These are phyloP conservation scores for Pedionomus torquatus DNA, from an alignment of 2,113 vertebrate species.

Conservation along the genomic window DNA sequence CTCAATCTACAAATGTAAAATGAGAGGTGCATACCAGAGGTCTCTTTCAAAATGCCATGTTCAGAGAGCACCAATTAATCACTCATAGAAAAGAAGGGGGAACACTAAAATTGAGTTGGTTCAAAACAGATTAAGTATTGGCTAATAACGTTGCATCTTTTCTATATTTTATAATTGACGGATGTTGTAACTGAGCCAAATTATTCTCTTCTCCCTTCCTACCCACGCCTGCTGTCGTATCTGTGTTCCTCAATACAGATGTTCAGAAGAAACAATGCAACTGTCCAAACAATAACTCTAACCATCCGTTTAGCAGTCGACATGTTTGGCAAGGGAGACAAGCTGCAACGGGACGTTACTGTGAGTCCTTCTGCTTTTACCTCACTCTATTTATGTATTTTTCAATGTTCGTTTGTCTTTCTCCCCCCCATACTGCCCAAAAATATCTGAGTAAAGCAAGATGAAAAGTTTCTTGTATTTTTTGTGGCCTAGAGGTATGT, in stretches of 20 bases:
- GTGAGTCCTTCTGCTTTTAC: not conserved
- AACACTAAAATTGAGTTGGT: not conserved
- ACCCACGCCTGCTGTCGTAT: not conserved
- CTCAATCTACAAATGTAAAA: not conserved
- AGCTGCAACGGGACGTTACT: not conserved
- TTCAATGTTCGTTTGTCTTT: not conserved
- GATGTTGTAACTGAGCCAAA: conserved; percentile 33
- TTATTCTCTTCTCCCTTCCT: conserved; percentile 44
- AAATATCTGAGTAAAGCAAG: not conserved
- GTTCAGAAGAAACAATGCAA: conserved; percentile 51
- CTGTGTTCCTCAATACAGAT: conserved; percentile 35
- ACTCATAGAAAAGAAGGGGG: not conserved
- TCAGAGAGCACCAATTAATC: not conserved
- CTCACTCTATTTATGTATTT: not conserved
- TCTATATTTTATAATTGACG: not conserved
- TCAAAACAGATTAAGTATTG: not conserved
- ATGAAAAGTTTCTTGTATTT: not conserved
- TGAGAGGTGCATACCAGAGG: not conserved
- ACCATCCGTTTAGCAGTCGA: not conserved
- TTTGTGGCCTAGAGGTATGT: not conserved
- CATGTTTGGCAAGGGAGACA: not conserved
- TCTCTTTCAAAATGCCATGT: not conserved
- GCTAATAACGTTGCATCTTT: not conserved
- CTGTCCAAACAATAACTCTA: conserved; percentile 13
- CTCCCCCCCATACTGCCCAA: not conserved